Evolutionary conservation across 2,888 invertebrate genomes (phyloP).

Genomic region (Dyspetes luteomarginatus): DNA sequence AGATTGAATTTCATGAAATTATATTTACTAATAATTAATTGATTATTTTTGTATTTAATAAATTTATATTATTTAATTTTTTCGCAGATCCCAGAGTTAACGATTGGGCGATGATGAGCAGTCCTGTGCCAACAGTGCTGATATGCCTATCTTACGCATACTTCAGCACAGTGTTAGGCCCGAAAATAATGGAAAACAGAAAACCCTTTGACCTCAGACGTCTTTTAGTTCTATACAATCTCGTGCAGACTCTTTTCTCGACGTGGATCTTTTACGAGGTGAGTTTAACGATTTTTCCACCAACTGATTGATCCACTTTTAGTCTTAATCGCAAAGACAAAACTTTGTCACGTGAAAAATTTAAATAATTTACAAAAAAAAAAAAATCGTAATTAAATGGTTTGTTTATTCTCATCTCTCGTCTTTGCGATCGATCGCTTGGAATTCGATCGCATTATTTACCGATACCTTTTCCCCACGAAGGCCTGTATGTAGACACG

Average conservation of each 20-base stretch:
- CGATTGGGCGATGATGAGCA: slow-evolving; percentile 95
- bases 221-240: slow-evolving; percentile 93
- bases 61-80: slow-evolving; percentile 23
- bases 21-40: not conserved
- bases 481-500: not conserved
- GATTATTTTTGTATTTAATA: not conserved
- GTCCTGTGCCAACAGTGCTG: slow-evolving; percentile 92
- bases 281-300: slow-evolving; percentile 81
- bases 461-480: not conserved
- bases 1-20: not conserved
- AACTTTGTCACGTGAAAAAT: too few species aligned
- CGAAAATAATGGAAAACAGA: slow-evolving; percentile 94
- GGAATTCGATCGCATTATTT: not conserved
- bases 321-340: too few species aligned
- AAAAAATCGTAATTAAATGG: too few species aligned
- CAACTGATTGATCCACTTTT: too few species aligned
- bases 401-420: not conserved
- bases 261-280: slow-evolving; percentile 97
- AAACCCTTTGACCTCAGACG: slow-evolving; percentile 93
- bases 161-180: slow-evolving; percentile 92
- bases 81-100: slow-evolving; percentile 93
- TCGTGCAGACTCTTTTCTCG: slow-evolving; percentile 95
- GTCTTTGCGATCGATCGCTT: not conserved
- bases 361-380: too few species aligned
- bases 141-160: slow-evolving; percentile 94